Evolutionary conservation across 2,797 vertebrate species (phyloP), one percentile per base, ranked within the genome.

Genomic region (Ptychadena robeensis): DNA sequence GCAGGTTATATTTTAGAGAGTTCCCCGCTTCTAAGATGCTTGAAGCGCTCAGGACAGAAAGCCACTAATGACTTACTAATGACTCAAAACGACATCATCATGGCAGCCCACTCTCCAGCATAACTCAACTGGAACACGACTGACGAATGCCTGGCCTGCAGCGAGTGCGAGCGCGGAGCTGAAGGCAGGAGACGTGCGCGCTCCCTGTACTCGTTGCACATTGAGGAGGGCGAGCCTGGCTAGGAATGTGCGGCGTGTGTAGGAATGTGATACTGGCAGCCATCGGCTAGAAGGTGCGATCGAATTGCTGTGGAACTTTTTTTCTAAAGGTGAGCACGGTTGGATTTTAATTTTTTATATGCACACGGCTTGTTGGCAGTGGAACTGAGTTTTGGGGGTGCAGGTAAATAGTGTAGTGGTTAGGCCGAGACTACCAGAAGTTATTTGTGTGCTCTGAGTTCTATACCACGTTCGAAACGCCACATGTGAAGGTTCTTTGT

Each of bases 161-260:
- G 0, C 7, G 65, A 5, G 65, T 0, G n/a, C 76, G 76, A 30
- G 76, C 65, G 67, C 75, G 75, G 37, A 53, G 10, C 7, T 0
- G 30, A 48, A 30, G 18, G 64, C 64, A 25, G 57, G 4, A 10
- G 40, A 12, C 75, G 75, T 78, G 64, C 75, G 65, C 76, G 64
- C 40, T 64, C 65, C 64, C 38, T 48, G 40, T 31, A 64, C 22
- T 35, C 76, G 40, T 18, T 57, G 38, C 64, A 59, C 44, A 57
- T 28, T 44, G 27, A 64, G 72, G 80, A 68, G 63, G 70, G 61
- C 61, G 69, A 81, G 59, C 59, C 27, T 61, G 25, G 59, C 59
- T 14, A 9, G 32, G 44, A 81, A 70, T 73, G 79, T 40, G 64
- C 61, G 64, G 80, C 80, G 80, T 82, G 80, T 82, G 80, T 38